These are phyloP conservation scores for Ceyx margarethae DNA, from an alignment of 2,113 vertebrate species.

Conservation along the genomic window DNA sequence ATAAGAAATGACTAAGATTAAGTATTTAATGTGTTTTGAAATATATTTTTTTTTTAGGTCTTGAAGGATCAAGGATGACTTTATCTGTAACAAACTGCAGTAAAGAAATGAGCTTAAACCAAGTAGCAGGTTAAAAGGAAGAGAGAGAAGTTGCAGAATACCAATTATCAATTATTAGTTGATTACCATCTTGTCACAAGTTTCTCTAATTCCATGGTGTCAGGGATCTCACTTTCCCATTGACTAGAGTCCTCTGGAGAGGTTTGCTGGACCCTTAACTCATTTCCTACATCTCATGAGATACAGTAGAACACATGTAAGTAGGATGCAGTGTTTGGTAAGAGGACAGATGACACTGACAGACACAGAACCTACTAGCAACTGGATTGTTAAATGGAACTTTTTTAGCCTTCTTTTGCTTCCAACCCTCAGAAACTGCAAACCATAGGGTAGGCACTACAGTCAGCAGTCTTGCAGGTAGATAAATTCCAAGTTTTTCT, in stretches of 20 bases:
- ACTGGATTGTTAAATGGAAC: background rate
- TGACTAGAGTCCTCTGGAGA: background rate
- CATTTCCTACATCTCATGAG: background rate
- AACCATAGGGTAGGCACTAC: background rate
- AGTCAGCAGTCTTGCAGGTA: background rate
- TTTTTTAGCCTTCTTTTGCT: background rate
- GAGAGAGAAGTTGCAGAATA: background rate
- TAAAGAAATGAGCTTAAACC: background rate
- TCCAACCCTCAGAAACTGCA: background rate
- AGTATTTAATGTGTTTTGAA: background rate
- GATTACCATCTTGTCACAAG: background rate
- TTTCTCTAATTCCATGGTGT: background rate
- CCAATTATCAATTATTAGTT: background rate
- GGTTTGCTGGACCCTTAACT: background rate
- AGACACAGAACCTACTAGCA: background rate
- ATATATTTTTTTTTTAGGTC: background rate
- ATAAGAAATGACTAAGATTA: background rate
- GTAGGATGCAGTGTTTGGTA: background rate
- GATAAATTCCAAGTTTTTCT: background rate
- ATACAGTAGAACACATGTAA: background rate
- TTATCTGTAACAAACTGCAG: background rate
- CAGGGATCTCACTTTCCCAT: background rate
- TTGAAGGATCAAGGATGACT: background rate
- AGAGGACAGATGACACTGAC: rapidly evolving
- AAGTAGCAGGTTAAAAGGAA: background rate